Evolutionary conservation across 2,888 invertebrate species (phyloP).

Genomic region (Parnassius mnemosyne): DNA sequence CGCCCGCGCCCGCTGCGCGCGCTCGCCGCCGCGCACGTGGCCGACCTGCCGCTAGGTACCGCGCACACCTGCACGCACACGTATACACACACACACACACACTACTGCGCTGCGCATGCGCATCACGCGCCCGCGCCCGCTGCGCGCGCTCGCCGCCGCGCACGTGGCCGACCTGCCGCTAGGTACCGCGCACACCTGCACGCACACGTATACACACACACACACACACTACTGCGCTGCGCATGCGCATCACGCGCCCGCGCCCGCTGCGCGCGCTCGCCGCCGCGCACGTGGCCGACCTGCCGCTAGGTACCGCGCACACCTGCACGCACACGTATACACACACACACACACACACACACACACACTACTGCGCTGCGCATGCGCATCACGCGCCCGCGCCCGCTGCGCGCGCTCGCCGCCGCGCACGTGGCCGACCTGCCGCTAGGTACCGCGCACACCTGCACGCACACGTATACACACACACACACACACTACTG

Average conservation of each 20-base stretch:
- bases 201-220: too few species aligned
- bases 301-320: slow-evolving; percentile 73
- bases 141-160: slow-evolving; percentile 76
- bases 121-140: too few species aligned
- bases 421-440: slow-evolving; percentile 88
- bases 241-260: slow-evolving; percentile 80
- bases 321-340: too few species aligned
- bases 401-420: slow-evolving; percentile 69
- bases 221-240: slow-evolving; percentile 81
- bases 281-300: slow-evolving; percentile 86
- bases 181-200: slow-evolving; percentile 32
- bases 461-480: too few species aligned
- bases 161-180: slow-evolving; percentile 89
- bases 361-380: too few species aligned
- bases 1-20: slow-evolving; percentile 40
- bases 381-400: slow-evolving; percentile 78
- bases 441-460: slow-evolving; percentile 60
- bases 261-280: slow-evolving; percentile 69
- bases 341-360: too few species aligned
- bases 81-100: too few species aligned
- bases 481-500: too few species aligned
- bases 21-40: slow-evolving; percentile 84
- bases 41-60: slow-evolving; percentile 83
- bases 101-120: too few species aligned
- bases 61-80: too few species aligned